A percentile compares a stretch with the other conserved stretches of the same genome.
Evolutionary conservation across 2,797 vertebrate genomes (phyloP).

Genomic region (Graptemys geographica): DNA sequence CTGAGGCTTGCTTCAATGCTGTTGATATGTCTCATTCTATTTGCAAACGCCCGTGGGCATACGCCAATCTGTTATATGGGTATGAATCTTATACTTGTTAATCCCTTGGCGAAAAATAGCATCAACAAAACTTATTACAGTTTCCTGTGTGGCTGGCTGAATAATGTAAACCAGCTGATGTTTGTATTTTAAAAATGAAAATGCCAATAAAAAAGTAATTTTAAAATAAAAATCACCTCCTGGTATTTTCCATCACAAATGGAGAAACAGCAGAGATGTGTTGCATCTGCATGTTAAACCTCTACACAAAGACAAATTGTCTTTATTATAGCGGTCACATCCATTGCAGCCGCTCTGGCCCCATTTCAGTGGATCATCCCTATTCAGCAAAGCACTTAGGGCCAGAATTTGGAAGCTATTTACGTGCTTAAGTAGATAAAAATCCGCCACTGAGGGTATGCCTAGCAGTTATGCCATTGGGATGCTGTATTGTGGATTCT

Average conservation of each 20-base stretch:
- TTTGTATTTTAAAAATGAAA: constrained; percentile 58
- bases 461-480: no score
- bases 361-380: accelerated
- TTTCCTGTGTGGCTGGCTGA: constrained; percentile 52
- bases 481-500: no score
- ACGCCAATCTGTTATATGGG: neutral
- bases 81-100: constrained; percentile 59
- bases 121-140: constrained; percentile 31
- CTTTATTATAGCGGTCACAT: neutral
- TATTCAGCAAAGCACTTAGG: neutral
- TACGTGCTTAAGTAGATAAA: no score
- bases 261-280: neutral
- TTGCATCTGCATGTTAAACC: neutral
- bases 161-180: constrained; percentile 48
- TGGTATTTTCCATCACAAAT: constrained; percentile 5
- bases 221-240: constrained; percentile 11
- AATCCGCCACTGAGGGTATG: no score
- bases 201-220: constrained; percentile 54
- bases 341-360: neutral
- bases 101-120: constrained; percentile 22
- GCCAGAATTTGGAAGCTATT: no score
- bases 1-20: neutral
- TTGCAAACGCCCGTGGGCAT: neutral
- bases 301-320: neutral
- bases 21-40: neutral